Percentiles rank a stretch among this genome's conserved stretches.
Evolutionary conservation across 1,140 invertebrate species (phyloP).

Genomic region (Leptinotarsa lineolata): DNA sequence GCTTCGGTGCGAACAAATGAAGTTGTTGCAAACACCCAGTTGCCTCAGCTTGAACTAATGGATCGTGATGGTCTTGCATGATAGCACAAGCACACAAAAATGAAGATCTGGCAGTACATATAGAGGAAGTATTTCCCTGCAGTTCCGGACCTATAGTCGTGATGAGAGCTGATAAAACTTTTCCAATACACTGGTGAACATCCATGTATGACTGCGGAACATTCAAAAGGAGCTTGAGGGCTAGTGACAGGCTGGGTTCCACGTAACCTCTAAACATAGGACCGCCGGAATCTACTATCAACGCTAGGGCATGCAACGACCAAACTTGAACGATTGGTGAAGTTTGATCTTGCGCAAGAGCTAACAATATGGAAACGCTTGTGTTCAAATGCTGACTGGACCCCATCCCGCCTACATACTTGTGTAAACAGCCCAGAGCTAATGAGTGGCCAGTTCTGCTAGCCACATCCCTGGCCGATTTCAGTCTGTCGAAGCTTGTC

Average conservation of each 20-base stretch:
- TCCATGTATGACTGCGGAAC: constrained; percentile 90
- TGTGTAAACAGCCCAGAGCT: constrained; percentile 89
- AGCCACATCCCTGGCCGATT: constrained; percentile 84
- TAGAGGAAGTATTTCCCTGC: constrained; percentile 79
- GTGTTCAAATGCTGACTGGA: constrained; percentile 91
- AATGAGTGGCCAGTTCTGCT: constrained; percentile 90
- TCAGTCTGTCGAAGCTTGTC: constrained; percentile 87
- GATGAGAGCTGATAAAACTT: constrained; percentile 90
- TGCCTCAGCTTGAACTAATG: constrained; percentile 92
- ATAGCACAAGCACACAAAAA: constrained; percentile 89
- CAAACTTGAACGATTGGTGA: constrained; percentile 93
- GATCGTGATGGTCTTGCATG: constrained; percentile 89
- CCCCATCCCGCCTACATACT: constrained; percentile 88
- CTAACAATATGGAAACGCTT: constrained; percentile 90
- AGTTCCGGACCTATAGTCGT: constrained; percentile 98
- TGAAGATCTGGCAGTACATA: constrained; percentile 74
- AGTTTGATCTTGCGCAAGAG: constrained; percentile 89
- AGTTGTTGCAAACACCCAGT: constrained; percentile 95
- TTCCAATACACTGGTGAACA: constrained; percentile 93
- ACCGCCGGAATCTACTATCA: constrained; percentile 96
- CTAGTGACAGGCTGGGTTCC: constrained; percentile 87
- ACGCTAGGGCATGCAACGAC: constrained; percentile 91
- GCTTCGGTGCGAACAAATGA: constrained; percentile 94
- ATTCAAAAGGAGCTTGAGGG: constrained; percentile 85
- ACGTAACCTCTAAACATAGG: constrained; percentile 98